phyloP scores from a whole-genome alignment of 2,888 invertebrate genomes.

The Ennomos fuscantarius region DNA sequence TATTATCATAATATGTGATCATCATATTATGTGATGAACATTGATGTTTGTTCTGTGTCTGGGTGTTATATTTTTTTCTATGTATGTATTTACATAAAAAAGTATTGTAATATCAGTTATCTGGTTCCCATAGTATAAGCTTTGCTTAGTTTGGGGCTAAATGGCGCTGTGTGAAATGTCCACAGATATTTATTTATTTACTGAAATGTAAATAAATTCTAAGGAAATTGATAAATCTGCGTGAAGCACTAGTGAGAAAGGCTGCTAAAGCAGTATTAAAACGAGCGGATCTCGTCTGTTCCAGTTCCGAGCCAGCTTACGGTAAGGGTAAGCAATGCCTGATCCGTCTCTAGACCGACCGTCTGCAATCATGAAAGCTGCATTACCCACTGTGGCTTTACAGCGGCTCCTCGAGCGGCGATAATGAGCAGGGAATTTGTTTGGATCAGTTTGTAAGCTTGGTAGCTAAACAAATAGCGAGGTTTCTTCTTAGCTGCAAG shows the following conservation, averaged over 20 bases:
- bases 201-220: too few species aligned
- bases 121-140: too few species aligned
- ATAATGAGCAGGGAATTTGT: slow-evolving; percentile 49
- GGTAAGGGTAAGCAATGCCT: slow-evolving; percentile 47
- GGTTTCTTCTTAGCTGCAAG: slow-evolving; percentile 6
- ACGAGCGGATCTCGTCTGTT: slow-evolving; percentile 40
- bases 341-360: slow-evolving; percentile 48
- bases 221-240: too few species aligned
- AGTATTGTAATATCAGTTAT: too few species aligned
- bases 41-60: too few species aligned
- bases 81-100: too few species aligned
- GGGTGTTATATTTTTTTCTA: too few species aligned
- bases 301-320: slow-evolving; percentile 46
- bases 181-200: too few species aligned
- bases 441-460: slow-evolving; percentile 28
- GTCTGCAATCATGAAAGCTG: slow-evolving; percentile 46
- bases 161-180: too few species aligned
- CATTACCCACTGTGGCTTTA: slow-evolving; percentile 47
- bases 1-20: not conserved
- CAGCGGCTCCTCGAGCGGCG: slow-evolving; percentile 39
- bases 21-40: too few species aligned
- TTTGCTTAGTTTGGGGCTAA: too few species aligned
- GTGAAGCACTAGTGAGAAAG: not conserved
- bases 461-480: slow-evolving; percentile 16
- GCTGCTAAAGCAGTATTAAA: slow-evolving; percentile 31